Evolutionary conservation across 2,113 vertebrate genomes (phyloP).

Genomic region (Macquaria australasica): DNA sequence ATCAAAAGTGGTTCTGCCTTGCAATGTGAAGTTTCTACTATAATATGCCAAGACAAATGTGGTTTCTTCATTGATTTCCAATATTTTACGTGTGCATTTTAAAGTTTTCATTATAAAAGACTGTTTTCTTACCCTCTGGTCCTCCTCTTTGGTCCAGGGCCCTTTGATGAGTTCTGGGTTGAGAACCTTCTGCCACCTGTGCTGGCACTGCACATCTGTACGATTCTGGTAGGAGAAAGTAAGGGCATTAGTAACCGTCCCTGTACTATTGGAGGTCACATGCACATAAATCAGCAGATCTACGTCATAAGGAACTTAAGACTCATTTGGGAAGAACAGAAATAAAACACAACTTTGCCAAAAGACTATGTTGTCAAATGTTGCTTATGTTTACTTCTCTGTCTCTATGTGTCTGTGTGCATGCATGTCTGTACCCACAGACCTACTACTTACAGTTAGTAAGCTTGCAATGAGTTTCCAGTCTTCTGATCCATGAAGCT

Average conservation of each 20-base stretch:
- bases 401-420: background rate
- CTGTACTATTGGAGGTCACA: background rate
- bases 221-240: slow-evolving; percentile 87
- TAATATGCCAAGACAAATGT: background rate
- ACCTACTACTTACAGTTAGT: slow-evolving; percentile 89
- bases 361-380: background rate
- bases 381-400: background rate
- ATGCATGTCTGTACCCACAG: background rate
- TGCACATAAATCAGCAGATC: no score
- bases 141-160: slow-evolving; percentile 99
- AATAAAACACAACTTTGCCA: background rate
- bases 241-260: slow-evolving; percentile 5
- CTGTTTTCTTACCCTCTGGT: slow-evolving; percentile 91
- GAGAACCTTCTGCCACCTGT: slow-evolving; percentile 98
- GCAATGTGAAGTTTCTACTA: background rate
- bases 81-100: background rate
- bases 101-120: background rate
- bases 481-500: slow-evolving; percentile 97
- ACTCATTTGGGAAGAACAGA: background rate
- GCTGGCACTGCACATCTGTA: slow-evolving; percentile 98
- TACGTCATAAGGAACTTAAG: no score
- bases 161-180: slow-evolving; percentile 99
- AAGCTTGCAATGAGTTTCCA: slow-evolving; percentile 98
- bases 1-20: background rate
- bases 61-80: background rate